These are phyloP conservation scores for Sarcophilus harrisii DNA, from an alignment of 2,797 vertebrate genomes.

Conservation along the genomic window DNA sequence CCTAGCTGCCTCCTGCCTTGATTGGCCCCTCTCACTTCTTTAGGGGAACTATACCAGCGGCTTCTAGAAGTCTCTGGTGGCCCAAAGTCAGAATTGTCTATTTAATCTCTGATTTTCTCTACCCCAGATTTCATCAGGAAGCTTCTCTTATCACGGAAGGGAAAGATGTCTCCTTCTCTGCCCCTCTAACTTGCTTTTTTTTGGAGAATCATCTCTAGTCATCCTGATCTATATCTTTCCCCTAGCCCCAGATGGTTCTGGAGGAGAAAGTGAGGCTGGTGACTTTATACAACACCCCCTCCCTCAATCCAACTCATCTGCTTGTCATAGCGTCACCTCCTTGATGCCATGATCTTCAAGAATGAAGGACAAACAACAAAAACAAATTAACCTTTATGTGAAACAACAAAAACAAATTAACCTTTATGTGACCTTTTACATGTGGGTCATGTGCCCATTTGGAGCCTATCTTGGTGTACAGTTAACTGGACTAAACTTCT, in stretches of 20 bases:
- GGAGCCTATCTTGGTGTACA: background rate
- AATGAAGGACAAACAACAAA: too few species aligned
- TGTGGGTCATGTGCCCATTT: background rate
- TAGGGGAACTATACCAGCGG: background rate
- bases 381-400: background rate
- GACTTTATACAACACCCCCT: too few species aligned
- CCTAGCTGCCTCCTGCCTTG: background rate
- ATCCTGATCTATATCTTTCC: too few species aligned
- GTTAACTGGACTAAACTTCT: background rate
- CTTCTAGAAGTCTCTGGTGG: background rate
- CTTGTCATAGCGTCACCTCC: too few species aligned
- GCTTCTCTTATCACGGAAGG: background rate
- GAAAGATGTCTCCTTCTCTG: background rate
- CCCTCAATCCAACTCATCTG: too few species aligned
- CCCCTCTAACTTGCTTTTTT: background rate
- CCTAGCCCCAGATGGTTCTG: too few species aligned
- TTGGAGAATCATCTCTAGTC: too few species aligned
- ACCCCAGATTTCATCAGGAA: background rate
- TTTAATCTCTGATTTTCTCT: background rate
- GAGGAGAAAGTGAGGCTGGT: too few species aligned
- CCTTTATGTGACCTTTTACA: background rate
- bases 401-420: background rate
- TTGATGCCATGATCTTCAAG: too few species aligned
- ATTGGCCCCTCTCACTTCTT: background rate
- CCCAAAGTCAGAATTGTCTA: background rate